These are phyloP conservation scores for Gari tellinella DNA, from an alignment of 2,888 invertebrate genomes.

Conservation along the genomic window DNA sequence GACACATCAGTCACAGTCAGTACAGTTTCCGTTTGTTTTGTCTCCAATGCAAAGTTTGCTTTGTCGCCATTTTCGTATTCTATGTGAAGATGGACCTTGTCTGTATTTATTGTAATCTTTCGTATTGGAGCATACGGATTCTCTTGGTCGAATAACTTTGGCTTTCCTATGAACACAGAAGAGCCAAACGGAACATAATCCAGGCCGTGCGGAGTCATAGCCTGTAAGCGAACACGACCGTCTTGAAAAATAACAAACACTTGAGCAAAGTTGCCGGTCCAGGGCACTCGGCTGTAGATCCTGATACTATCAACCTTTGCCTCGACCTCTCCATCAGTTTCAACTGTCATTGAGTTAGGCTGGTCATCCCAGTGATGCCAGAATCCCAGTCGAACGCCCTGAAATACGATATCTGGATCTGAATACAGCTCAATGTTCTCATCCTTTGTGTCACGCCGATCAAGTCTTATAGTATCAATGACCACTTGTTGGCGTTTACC, in stretches of 20 bases:
- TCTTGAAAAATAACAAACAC: constrained; percentile 67
- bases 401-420: constrained; percentile 44
- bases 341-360: constrained; percentile 53
- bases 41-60: constrained; percentile 38
- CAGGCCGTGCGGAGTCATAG: constrained; percentile 62
- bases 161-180: constrained; percentile 65
- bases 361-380: constrained; percentile 55
- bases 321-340: constrained; percentile 14
- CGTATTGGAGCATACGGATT: constrained; percentile 59
- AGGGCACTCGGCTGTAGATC: constrained; percentile 58
- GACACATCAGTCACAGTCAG: constrained; percentile 43
- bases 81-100: constrained; percentile 24
- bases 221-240: constrained; percentile 59
- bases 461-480: constrained; percentile 54
- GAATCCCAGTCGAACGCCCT: constrained; percentile 56
- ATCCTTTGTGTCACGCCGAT: constrained; percentile 28
- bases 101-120: constrained; percentile 52
- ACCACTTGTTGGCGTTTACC: constrained; percentile 33
- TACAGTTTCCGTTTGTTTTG: constrained; percentile 35
- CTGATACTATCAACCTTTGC: constrained; percentile 52
- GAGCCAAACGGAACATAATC: constrained; percentile 70
- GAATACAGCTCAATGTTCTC: constrained; percentile 43
- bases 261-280: constrained; percentile 63
- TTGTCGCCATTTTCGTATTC: constrained; percentile 55
- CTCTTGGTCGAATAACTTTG: constrained; percentile 21